A percentile compares a stretch with the other conserved stretches of the same genome.
Conservation (phyloP, 2,888 invertebrate genomes). For the Formica aserva region DNA sequence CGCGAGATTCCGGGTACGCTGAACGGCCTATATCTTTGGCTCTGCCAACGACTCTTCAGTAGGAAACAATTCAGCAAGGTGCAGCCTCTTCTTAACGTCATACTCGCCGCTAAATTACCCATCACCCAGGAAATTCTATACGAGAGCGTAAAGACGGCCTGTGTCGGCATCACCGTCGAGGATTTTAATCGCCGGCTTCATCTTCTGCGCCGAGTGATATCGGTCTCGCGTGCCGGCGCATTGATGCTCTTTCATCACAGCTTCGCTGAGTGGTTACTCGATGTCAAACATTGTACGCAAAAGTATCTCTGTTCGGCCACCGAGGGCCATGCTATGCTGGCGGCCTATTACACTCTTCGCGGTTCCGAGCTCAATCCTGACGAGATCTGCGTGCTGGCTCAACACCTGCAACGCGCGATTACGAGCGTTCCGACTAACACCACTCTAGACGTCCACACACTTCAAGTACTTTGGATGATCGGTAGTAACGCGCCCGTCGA, state of each 20-base stretch:
- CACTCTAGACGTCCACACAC: conserved; percentile 88
- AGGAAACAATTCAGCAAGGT: conserved; percentile 94
- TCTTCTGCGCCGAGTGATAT: conserved; percentile 90
- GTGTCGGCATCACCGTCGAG: conserved; percentile 91
- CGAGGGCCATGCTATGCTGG: conserved; percentile 95
- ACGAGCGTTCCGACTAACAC: conserved; percentile 80
- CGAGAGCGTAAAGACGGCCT: conserved; percentile 93
- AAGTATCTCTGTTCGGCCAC: conserved; percentile 95
- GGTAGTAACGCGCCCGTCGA: conserved; percentile 87
- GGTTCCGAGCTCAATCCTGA: conserved; percentile 90
- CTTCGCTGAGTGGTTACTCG: conserved; percentile 97
- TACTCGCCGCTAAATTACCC: conserved; percentile 94
- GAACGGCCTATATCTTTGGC: conserved; percentile 97
- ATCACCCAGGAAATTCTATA: conserved; percentile 93
- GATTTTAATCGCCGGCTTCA: conserved; percentile 93
- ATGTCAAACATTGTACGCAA: conserved; percentile 99
- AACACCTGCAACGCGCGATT: conserved; percentile 83
- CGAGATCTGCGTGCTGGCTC: conserved; percentile 91
- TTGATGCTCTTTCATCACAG: conserved; percentile 96
- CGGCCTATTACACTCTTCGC: conserved; percentile 93
- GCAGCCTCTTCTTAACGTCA: conserved; percentile 93
- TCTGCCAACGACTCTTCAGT: conserved; percentile 96
- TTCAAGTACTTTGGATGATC: conserved; percentile 92
- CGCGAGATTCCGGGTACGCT: conserved; percentile 97
- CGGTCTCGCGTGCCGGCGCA: conserved; percentile 88